These are phyloP conservation scores for Linyphia triangularis DNA, from an alignment of 2,888 invertebrate genomes.

Conservation along the genomic window DNA sequence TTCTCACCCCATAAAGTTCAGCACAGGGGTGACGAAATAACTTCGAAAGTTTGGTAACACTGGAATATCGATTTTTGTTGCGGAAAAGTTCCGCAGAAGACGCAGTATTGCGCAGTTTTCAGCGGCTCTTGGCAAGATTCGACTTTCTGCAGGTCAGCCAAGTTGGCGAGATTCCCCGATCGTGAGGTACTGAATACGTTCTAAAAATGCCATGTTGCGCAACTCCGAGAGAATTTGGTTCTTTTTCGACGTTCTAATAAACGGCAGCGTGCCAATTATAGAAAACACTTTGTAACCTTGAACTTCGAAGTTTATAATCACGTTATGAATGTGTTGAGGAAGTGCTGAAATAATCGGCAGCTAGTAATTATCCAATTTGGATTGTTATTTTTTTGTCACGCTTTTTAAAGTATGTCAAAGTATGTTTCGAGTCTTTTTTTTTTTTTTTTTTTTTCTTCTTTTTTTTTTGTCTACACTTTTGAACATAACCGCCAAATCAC, in stretches of 20 bases:
- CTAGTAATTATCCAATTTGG: no score
- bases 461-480: no score
- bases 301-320: conserved; percentile 9
- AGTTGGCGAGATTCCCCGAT: conserved; percentile 29
- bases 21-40: conserved; percentile 9
- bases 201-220: not conserved
- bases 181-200: not conserved
- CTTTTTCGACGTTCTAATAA: not conserved
- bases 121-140: conserved; percentile 17
- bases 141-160: conserved; percentile 54
- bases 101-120: conserved; percentile 68
- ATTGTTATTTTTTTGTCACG: no score
- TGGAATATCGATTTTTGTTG: conserved; percentile 41
- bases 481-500: no score
- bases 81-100: conserved; percentile 44
- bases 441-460: no score
- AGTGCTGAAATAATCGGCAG: not conserved
- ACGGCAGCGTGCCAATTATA: not conserved
- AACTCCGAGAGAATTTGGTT: not conserved
- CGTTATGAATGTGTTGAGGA: conserved; percentile 12
- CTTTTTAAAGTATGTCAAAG: no score
- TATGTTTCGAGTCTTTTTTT: no score
- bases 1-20: not conserved
- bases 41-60: not conserved
- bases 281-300: not conserved